Percentiles rank a stretch among this genome's conserved stretches.
These are phyloP conservation scores for Cephalopterus ornatus DNA, from an alignment of 2,113 vertebrate genomes.

Conservation along the genomic window DNA sequence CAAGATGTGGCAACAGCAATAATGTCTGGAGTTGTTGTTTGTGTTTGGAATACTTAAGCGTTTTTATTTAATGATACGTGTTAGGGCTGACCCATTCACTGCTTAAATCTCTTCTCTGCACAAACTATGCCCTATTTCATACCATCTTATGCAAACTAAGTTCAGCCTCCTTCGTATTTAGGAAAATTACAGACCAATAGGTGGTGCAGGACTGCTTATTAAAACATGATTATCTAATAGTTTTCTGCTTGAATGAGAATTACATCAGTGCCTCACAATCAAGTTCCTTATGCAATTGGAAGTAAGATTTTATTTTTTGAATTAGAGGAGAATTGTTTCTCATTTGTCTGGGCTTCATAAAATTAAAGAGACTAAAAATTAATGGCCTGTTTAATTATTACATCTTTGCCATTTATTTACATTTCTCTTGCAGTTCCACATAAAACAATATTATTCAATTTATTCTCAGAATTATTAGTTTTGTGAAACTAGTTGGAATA, in stretches of 20 bases:
- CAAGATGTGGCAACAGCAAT: fast-evolving
- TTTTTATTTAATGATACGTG: background rate
- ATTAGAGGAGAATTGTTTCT: background rate
- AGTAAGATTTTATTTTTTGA: background rate
- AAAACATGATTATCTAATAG: background rate
- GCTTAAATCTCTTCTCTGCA: background rate
- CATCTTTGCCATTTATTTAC: background rate
- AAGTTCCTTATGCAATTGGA: background rate
- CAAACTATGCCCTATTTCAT: background rate
- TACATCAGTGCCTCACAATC: background rate
- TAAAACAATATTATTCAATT: background rate
- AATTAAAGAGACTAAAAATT: background rate
- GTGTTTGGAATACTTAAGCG: background rate
- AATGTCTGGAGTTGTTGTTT: background rate
- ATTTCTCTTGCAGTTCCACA: background rate
- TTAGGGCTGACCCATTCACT: background rate
- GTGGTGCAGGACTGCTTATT: background rate
- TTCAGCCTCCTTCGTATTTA: background rate
- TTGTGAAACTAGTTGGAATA: background rate
- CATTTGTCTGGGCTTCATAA: background rate
- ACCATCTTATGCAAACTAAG: background rate
- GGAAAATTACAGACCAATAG: background rate
- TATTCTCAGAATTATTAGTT: background rate
- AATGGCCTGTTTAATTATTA: background rate
- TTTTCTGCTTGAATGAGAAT: background rate